Base-by-base conservation (phyloP, 2,888 invertebrate species). In the Chironomus riparius region DNA sequence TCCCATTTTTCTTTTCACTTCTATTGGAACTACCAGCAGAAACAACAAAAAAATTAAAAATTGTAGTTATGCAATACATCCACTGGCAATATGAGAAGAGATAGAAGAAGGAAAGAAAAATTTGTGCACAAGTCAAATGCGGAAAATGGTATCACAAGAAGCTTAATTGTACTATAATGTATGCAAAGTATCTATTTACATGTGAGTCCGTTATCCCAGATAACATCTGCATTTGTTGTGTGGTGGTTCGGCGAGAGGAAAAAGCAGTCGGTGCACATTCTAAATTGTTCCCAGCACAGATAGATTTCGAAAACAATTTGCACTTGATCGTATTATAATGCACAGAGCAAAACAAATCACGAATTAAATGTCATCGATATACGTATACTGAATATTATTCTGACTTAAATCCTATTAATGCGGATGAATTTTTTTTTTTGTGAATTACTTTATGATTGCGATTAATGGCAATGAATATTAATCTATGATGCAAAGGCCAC, bases 111-210 rank as follows among this genome's bases (percentile, higher is more conserved):
- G 13, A 68, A 70, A 10, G 47, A 70, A 47, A 70, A 47, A 18
- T 70, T 47, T 21, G 70, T 47, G 70, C 18, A 47, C 65, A 47
- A 21, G 18, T 21, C 12, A 47, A 70, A 70, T 70, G 70, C 70
- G 70, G 70, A 70, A 70, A 70, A 70, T 70, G 70, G 70, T 70
- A 70, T 70, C 56, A 56, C 56, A 56, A 70, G 70, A 70, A 47
- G 47, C 65, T 65, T 70, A 70, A 70, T 70, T 70, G 70, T 48
- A 21, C 13, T 65, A 13, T 65, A 70, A 70, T 56, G 56, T 70
- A 70, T 70, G 70, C 70, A 70, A 47, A 70, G 56, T 56, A 56
- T 70, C 70, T 70, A 70, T 70, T 70, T 70, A 70, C 70, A 70
- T 47, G 70, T 47, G 15, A 70, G 47, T 47, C 70, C 70, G 70